Base-by-base conservation (phyloP, 2,888 invertebrate genomes). In the Napeogenes sylphis region DNA sequence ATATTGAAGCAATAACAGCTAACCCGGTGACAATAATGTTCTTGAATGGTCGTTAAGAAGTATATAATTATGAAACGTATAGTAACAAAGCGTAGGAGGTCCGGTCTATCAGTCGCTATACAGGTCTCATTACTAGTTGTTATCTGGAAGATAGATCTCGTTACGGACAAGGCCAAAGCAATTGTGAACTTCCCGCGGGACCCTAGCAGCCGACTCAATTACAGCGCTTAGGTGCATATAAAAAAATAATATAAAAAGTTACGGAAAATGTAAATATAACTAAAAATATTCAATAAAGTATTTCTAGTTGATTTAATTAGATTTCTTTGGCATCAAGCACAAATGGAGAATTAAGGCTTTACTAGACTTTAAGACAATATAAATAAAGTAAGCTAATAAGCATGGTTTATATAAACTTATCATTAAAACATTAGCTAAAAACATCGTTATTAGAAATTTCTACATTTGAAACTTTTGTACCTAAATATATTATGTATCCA, bases 141-240 rank as follows among this genome's bases (percentile, higher is more conserved):
- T 65, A 67, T 65, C 64, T 66, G 55, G 68, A 66, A 70, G 69
- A 69, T 66, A 63, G 68, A 66, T 68, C 68, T 57, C 61, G 58
- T 61, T 68, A 57, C 63, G 67, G 70, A 67, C 74, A 75, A 76
- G 76, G 76, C 69, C 75, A 66, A 69, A 75, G 71, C 73, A 75
- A 76, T 76, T 73, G 73, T 62, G 47, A 65, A 64, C 70, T 67
- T 73, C 74, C 73, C 73, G 73, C 69, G 69, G 73, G 73, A 73
- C 63, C 69, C 70, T 42, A 42, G 42, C 42, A 42, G 42, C 42
- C 65, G 60, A 64, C 66, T 62, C 64, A 64, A 67, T 71, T 71
- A 70, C 61, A 56, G 64, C 58, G 61, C 59, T 46, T 55, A 54
- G 60, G 64, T 67, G 63, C 32, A 55, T 55, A 64, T 61, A 30